phyloP scores from a whole-genome alignment of 2,113 vertebrate species.

The Cyanoliseus patagonus region DNA sequence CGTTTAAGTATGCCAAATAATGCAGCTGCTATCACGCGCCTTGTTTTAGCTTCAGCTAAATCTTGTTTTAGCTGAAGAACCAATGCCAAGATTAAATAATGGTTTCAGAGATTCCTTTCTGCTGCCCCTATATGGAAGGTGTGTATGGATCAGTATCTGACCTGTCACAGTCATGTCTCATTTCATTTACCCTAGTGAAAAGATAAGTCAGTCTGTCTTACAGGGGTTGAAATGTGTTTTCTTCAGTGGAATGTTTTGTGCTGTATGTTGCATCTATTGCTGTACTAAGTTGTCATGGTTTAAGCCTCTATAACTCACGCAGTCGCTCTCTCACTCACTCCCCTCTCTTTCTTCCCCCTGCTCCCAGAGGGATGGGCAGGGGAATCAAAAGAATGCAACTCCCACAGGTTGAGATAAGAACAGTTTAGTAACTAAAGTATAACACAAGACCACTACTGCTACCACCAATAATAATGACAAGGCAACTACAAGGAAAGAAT shows the following conservation, averaged over 20 bases:
- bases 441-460: too few species aligned
- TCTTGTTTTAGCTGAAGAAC: neutral
- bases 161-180: neutral
- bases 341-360: too few species aligned
- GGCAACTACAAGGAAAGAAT: too few species aligned
- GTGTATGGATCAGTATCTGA: neutral
- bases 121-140: neutral
- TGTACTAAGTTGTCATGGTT: rapidly evolving
- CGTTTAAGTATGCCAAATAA: neutral
- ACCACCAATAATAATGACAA: too few species aligned
- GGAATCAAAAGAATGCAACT: too few species aligned
- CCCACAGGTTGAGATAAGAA: too few species aligned
- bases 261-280: neutral
- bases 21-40: neutral
- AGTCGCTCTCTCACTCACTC: too few species aligned
- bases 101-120: neutral
- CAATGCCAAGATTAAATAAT: neutral
- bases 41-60: neutral
- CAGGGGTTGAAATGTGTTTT: neutral
- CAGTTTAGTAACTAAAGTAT: too few species aligned
- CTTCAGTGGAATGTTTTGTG: neutral
- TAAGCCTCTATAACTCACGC: too few species aligned
- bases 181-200: neutral
- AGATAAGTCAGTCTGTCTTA: neutral
- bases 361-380: too few species aligned